Evolutionary conservation across 37 sponge, comb jelly and placozoan genomes (phyloP), one percentile per base, ranked within the genome.

Genomic region (Bolinopsis microptera): DNA sequence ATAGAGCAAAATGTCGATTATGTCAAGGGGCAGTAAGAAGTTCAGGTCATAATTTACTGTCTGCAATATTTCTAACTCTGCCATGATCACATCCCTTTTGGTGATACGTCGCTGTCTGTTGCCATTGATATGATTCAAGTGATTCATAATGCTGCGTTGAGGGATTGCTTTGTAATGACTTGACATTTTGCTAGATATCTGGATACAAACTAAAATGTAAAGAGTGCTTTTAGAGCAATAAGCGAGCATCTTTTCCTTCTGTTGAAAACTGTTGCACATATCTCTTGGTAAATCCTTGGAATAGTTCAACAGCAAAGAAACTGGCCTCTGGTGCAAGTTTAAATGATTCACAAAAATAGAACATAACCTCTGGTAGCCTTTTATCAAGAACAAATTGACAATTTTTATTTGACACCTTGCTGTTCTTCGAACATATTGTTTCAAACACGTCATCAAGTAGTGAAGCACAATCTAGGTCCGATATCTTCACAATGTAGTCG

Each of bases 181-280:
- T n/a, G 90, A 86, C 90, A 86, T 86, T 86, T 86, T 86, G 30
- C 90, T 86, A 27, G 90, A 35, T 22, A 86, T 86, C 35, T 86
- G 90, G 0, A 86, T 23, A 40, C 61, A 41, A 24, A 86, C 90
- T 36, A 86, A 38, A 3, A 86, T 40, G 30, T 86, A 86, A 40
- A 86, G 90, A 24, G 90, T 18, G 36, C 90, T 86, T 27, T 86
- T 86, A 22, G 41, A 28, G 36, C 90, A 86, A 86, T 36, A 86
- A 39, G 8, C n/a, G n/a, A 41, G 9, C 90, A 86, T 86, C 28
- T 86, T 86, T 22, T 86, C 90, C 48, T 41, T 39, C 24, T 38
- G 32, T n/a, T 86, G 23, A 33, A 38, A 36, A 41, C 61, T 26
- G 61, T 86, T 38, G 27, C 5, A 86, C 26, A 27, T 86, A 86